These are phyloP conservation scores for Microcebus ravelobensis DNA, from an alignment of 2,113 vertebrate species.

Conservation along the genomic window DNA sequence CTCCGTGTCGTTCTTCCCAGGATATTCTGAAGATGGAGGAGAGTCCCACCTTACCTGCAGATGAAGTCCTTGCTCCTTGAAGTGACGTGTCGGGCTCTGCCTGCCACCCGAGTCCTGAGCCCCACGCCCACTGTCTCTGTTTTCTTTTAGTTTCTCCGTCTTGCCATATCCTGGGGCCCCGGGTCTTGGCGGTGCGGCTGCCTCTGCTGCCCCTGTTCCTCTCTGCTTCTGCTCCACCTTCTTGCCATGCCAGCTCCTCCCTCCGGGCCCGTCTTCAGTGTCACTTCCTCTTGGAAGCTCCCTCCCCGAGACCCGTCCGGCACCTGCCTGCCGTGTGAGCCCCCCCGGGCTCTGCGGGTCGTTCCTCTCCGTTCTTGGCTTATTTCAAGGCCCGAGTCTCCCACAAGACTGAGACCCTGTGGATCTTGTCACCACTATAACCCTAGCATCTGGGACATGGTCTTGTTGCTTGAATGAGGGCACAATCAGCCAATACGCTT, in stretches of 20 bases:
- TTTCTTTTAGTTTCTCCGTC: not conserved
- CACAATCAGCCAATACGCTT: rapidly evolving
- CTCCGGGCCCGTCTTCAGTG: not conserved
- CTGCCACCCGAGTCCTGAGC: not conserved
- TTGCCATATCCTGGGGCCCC: not conserved
- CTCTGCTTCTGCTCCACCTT: not conserved
- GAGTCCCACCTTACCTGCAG: no score
- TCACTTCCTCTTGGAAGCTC: not conserved
- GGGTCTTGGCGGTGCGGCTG: not conserved
- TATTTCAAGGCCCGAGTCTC: not conserved
- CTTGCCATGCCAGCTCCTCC: not conserved
- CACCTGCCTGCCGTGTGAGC: not conserved
- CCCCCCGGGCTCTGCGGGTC: no score
- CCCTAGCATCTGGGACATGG: not conserved
- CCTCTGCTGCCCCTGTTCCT: no score
- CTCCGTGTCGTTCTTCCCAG: not conserved
- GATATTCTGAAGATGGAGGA: rapidly evolving
- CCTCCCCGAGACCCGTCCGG: no score
- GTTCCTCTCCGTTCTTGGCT: not conserved
- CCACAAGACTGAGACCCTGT: not conserved
- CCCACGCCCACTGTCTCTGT: rapidly evolving
- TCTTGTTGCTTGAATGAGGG: not conserved
- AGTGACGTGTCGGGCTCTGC: rapidly evolving
- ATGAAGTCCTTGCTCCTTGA: rapidly evolving
- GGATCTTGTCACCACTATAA: not conserved